Conservation (phyloP, 2,113 vertebrate species). For the Sterrhoptilus dennistouni region DNA sequence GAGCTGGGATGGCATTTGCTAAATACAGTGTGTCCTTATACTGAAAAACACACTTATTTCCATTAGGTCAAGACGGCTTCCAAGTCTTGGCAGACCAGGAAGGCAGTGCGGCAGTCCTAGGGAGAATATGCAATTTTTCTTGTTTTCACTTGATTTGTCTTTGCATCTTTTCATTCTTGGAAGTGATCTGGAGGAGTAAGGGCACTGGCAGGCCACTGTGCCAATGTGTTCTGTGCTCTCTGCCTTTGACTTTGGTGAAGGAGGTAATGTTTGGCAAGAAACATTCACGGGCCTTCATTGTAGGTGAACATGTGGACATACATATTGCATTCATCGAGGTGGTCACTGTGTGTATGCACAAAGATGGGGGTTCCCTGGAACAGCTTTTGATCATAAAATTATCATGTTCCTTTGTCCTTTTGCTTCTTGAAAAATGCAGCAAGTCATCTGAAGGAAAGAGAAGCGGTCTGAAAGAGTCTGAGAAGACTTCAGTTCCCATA, state of each 20-base stretch:
- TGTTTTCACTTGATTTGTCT: neutral
- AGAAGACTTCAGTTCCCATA: neutral
- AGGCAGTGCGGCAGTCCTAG: neutral
- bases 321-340: neutral
- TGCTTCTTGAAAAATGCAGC: neutral
- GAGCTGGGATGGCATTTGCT: conserved; percentile 12
- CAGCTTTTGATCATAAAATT: neutral
- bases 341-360: neutral
- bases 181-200: neutral
- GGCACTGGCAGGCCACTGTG: neutral
- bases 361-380: neutral
- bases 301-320: rapidly evolving
- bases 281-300: neutral
- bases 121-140: neutral
- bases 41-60: neutral
- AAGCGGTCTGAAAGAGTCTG: neutral
- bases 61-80: conserved; percentile 15
- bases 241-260: neutral
- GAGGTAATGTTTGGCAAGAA: neutral
- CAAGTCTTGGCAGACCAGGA: neutral
- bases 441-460: neutral
- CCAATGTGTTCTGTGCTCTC: rapidly evolving
- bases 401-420: neutral
- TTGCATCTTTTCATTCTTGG: neutral
- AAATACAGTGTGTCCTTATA: conserved; percentile 18